Percentiles rank a stretch among this genome's conserved stretches.
These are phyloP conservation scores for Callorhinus ursinus DNA, from an alignment of 2,113 vertebrate species.

Conservation along the genomic window DNA sequence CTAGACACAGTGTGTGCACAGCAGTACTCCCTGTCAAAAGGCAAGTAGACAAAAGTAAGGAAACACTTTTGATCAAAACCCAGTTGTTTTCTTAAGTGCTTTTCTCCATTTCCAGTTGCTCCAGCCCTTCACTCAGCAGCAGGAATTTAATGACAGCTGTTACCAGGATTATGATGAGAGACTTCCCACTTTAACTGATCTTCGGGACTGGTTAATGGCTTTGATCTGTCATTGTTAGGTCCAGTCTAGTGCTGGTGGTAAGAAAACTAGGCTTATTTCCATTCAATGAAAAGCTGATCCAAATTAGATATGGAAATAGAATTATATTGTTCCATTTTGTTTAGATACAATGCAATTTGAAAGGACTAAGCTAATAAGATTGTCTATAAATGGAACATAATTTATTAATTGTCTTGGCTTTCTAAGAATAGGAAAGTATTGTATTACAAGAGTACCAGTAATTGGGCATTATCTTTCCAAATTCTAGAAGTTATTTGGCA, in stretches of 20 bases:
- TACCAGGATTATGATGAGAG: constrained; percentile 26
- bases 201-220: neutral
- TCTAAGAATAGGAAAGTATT: neutral
- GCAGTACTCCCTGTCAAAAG: neutral
- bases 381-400: neutral
- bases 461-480: neutral
- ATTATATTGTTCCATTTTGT: neutral
- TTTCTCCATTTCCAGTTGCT: constrained; percentile 68
- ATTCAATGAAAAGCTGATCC: neutral
- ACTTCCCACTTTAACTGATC: constrained; percentile 39
- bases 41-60: neutral
- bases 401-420: constrained; percentile 27
- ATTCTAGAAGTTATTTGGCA: neutral
- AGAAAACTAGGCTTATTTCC: neutral
- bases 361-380: neutral
- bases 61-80: neutral
- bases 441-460: neutral
- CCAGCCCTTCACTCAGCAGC: neutral
- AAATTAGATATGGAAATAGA: constrained; percentile 15
- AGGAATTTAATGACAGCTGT: constrained; percentile 66
- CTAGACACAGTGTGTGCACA: neutral
- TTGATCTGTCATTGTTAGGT: constrained; percentile 42
- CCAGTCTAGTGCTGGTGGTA: neutral
- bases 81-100: constrained; percentile 31
- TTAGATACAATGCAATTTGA: neutral